These are phyloP conservation scores for Merodon equestris DNA, from an alignment of 2,888 invertebrate genomes.

Conservation along the genomic window DNA sequence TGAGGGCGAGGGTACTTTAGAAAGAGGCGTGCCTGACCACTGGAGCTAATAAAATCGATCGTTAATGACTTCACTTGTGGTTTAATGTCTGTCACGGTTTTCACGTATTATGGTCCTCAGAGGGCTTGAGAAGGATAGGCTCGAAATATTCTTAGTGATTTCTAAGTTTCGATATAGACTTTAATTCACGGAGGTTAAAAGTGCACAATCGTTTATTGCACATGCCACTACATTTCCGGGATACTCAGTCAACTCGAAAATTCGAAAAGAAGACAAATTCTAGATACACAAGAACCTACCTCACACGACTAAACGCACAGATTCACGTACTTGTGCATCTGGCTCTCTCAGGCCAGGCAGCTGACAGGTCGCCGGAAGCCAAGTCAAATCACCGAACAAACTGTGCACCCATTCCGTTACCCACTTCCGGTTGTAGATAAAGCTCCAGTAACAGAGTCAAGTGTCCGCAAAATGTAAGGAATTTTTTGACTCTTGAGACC, in stretches of 20 bases:
- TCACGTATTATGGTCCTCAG: too few relatives aligned
- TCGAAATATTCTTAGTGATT: neutral
- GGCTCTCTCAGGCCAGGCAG: slow-evolving; percentile 26
- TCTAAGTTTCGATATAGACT: neutral
- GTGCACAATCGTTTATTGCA: too few relatives aligned
- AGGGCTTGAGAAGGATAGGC: too few relatives aligned
- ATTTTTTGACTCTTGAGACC: slow-evolving; percentile 38
- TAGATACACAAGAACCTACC: neutral
- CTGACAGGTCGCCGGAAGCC: slow-evolving; percentile 52
- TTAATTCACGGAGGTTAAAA: too few relatives aligned
- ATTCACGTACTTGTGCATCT: slow-evolving; percentile 10
- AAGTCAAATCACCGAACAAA: slow-evolving; percentile 42
- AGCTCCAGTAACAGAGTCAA: neutral
- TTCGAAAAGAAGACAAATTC: too few relatives aligned
- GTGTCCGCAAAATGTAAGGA: slow-evolving; percentile 43
- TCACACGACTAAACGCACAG: neutral
- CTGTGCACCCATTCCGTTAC: neutral
- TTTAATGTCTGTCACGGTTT: too few relatives aligned
- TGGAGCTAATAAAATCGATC: slow-evolving; percentile 35
- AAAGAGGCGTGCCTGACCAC: neutral
- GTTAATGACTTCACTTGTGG: too few relatives aligned
- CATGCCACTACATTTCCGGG: too few relatives aligned
- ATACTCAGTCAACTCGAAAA: too few relatives aligned
- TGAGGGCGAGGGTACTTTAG: too few relatives aligned
- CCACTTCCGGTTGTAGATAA: neutral